Evolutionary conservation across 1,140 invertebrate species (phyloP), one percentile per base, ranked within the genome.

Genomic region (Scaptomyza graminum): DNA sequence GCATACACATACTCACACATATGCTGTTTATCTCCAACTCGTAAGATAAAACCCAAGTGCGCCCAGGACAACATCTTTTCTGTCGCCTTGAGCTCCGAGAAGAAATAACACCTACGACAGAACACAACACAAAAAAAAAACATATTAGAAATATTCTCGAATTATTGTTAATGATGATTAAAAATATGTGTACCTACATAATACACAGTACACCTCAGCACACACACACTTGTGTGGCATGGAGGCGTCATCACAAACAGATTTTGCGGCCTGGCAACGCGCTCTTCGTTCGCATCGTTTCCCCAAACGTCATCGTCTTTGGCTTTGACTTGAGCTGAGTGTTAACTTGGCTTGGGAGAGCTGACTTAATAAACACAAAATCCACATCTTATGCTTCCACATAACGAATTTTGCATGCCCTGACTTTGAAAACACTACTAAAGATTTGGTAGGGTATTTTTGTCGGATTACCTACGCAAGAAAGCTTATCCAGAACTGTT

Each of bases 101-200:
- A 22, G 18, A 22, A 22, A 22, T 22, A 22, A 22, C 18, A 22
- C 18, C 18, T 22, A 22, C 18, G 18, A 22, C 18, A 22, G 11
- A 55, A 12, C 18, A 62, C 31, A 49, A 50, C 50, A 78, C 69
- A 76, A 90, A 88, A 80, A n/a, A 69, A 79, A 41, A 39, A 39
- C 11, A 90, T 84, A 88, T 90, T 87, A 90, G 90, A 89, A 90
- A 78, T 85, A 89, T 90, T 84, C 88, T 90, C 84, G 89, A 90
- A 90, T 90, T 90, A 88, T 90, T 85, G 83, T 90, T 90, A 90
- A 90, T 90, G 88, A 89, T 90, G 83, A 90, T 90, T 90, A 90
- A 90, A 90, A 90, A 85, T 85, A 87, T 87, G 72, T 87, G 83
- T 82, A 87, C 65, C 78, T 66, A 74, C 64, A 77, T 67, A 71